These are phyloP conservation scores for Rhagium mordax DNA, from an alignment of 2,888 invertebrate species.

Conservation along the genomic window DNA sequence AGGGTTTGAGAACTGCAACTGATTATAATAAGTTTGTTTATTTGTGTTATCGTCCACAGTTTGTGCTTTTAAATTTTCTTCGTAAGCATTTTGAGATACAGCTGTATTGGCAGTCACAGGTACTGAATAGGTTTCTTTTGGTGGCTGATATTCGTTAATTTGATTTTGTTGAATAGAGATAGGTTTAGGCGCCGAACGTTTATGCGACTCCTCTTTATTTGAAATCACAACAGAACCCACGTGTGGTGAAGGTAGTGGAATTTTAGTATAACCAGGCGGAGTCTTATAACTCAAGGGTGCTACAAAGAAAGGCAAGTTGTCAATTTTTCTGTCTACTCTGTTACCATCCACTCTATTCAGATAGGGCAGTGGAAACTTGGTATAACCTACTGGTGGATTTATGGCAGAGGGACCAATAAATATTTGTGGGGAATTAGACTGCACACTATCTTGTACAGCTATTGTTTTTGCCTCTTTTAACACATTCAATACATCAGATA, in stretches of 20 bases:
- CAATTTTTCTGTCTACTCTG: conserved; percentile 80
- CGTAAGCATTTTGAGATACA: neutral
- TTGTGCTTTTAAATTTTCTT: conserved; percentile 16
- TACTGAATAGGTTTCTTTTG: conserved; percentile 9
- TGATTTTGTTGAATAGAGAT: conserved; percentile 25
- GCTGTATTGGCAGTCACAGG: neutral
- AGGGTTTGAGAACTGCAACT: neutral
- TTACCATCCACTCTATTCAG: conserved; percentile 81
- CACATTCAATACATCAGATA: conserved; percentile 80
- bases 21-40: neutral
- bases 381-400: conserved; percentile 80
- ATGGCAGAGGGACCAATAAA: conserved; percentile 88
- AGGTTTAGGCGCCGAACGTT: conserved; percentile 42
- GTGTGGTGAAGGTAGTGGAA: conserved; percentile 88
- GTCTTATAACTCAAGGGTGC: conserved; percentile 88
- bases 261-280: conserved; percentile 88
- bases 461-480: conserved; percentile 82
- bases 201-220: conserved; percentile 50
- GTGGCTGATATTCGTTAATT: conserved; percentile 34
- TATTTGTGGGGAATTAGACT: conserved; percentile 80
- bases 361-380: conserved; percentile 88
- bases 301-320: conserved; percentile 87
- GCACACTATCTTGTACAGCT: conserved; percentile 83
- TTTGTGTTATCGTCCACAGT: conserved; percentile 8
- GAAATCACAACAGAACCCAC: conserved; percentile 87